Percentiles rank a stretch among this genome's conserved stretches.
Evolutionary conservation across 1,140 invertebrate species (phyloP).

Genomic region (Drosophila sturtevanti): DNA sequence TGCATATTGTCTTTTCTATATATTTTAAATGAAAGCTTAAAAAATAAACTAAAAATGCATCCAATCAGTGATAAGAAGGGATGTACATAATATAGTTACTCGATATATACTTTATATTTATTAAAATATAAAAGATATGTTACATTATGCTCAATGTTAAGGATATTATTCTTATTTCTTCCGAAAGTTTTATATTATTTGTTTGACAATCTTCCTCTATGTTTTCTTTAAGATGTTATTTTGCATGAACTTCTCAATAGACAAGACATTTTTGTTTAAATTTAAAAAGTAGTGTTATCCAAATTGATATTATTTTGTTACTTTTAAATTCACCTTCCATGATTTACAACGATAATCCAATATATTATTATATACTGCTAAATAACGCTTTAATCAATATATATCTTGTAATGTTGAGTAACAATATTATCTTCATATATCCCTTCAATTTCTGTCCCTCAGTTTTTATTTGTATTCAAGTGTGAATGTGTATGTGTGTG

Average conservation of each 20-base stretch:
- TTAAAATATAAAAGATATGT: neutral
- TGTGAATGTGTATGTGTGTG: conserved; percentile 29
- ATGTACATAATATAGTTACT: neutral
- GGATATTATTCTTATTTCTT: too few species aligned
- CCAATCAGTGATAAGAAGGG: neutral
- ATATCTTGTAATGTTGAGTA: too few species aligned
- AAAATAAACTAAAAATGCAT: conserved; percentile 1
- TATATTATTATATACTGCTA: too few species aligned
- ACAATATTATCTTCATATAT: too few species aligned
- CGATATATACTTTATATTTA: neutral
- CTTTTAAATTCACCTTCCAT: too few species aligned
- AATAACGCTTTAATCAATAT: too few species aligned
- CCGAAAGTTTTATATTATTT: too few species aligned
- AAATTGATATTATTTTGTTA: too few species aligned
- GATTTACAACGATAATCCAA: too few species aligned
- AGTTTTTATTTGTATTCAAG: conserved; percentile 26
- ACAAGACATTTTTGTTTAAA: too few species aligned
- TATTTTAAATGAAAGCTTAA: neutral
- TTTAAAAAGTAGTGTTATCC: too few species aligned
- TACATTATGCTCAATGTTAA: neutral
- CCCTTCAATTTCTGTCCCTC: neutral
- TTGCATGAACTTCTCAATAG: too few species aligned
- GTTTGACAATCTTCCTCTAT: neutral
- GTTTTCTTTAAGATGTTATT: neutral
- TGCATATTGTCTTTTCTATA: conserved; percentile 32